A percentile compares a stretch with the other conserved stretches of the same genome.
These are phyloP conservation scores for Panagrolaimus sp. DNA, from an alignment of 1,140 invertebrate genomes.

Conservation along the genomic window DNA sequence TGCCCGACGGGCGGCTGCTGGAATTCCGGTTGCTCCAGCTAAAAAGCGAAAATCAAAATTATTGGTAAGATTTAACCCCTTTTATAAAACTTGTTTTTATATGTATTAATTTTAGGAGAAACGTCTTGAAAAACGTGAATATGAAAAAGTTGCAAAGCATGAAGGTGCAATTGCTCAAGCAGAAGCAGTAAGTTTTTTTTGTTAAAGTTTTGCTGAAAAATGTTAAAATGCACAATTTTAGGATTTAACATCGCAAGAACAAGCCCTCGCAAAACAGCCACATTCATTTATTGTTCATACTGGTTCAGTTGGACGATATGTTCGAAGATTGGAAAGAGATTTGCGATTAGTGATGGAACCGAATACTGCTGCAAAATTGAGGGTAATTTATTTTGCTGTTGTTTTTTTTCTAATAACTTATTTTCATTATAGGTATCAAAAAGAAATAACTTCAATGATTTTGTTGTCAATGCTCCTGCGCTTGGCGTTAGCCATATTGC, in stretches of 20 bases:
- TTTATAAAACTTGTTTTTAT: too few relatives aligned
- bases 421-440: constrained; percentile 70
- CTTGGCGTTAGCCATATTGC: constrained; percentile 83
- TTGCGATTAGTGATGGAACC: constrained; percentile 92
- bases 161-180: too few relatives aligned
- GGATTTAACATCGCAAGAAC: constrained; percentile 12
- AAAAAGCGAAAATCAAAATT: too few relatives aligned
- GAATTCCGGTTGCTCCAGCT: background rate
- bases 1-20: background rate
- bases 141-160: too few relatives aligned
- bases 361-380: constrained; percentile 76
- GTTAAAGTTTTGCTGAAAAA: too few relatives aligned
- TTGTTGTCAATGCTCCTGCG: constrained; percentile 77
- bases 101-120: too few relatives aligned
- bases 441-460: constrained; percentile 84
- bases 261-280: constrained; percentile 72
- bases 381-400: constrained; percentile 59
- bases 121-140: too few relatives aligned
- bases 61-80: too few relatives aligned
- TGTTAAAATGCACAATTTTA: too few relatives aligned
- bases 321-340: constrained; percentile 76
- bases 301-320: constrained; percentile 76
- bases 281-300: constrained; percentile 92
- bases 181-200: too few relatives aligned
- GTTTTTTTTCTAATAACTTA: constrained; percentile 10